These are phyloP conservation scores for Antheraea pernyi DNA, from an alignment of 1,140 invertebrate species.

Conservation along the genomic window DNA sequence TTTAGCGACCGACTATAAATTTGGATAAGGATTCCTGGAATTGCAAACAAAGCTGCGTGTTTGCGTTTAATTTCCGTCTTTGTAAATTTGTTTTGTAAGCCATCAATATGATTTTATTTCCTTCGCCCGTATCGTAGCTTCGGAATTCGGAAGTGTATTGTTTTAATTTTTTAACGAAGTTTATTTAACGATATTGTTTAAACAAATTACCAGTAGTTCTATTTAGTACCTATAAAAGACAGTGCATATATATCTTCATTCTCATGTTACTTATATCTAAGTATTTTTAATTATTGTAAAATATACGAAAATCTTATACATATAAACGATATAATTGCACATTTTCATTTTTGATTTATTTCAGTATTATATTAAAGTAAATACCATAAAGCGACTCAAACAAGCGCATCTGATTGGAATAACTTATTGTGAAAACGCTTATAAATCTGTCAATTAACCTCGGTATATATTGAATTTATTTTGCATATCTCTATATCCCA, in stretches of 20 bases:
- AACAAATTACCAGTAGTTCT: too few relatives aligned
- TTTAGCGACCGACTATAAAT: slow-evolving; percentile 13
- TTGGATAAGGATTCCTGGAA: slow-evolving; percentile 3
- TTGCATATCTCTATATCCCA: too few relatives aligned
- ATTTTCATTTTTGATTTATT: too few relatives aligned
- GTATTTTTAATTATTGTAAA: too few relatives aligned
- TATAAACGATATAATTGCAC: too few relatives aligned
- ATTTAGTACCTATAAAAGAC: too few relatives aligned
- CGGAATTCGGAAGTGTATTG: neutral
- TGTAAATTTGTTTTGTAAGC: neutral
- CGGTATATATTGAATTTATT: too few relatives aligned
- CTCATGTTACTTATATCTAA: too few relatives aligned
- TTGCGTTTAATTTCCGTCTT: slow-evolving; percentile 9
- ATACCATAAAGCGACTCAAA: slow-evolving; percentile 12
- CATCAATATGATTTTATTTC: slow-evolving; percentile 3
- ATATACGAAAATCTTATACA: too few relatives aligned
- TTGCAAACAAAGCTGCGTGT: slow-evolving; percentile 10
- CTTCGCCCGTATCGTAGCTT: neutral
- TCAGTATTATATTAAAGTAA: slow-evolving; percentile 5
- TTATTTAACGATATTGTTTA: neutral
- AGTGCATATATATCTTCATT: too few relatives aligned
- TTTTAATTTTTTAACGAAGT: neutral
- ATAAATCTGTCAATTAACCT: slow-evolving; percentile 18
- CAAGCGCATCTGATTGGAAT: slow-evolving; percentile 17
- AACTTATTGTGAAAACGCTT: slow-evolving; percentile 19